Base-by-base conservation (phyloP, 2,888 invertebrate species). In the Xestia sexstrigata region DNA sequence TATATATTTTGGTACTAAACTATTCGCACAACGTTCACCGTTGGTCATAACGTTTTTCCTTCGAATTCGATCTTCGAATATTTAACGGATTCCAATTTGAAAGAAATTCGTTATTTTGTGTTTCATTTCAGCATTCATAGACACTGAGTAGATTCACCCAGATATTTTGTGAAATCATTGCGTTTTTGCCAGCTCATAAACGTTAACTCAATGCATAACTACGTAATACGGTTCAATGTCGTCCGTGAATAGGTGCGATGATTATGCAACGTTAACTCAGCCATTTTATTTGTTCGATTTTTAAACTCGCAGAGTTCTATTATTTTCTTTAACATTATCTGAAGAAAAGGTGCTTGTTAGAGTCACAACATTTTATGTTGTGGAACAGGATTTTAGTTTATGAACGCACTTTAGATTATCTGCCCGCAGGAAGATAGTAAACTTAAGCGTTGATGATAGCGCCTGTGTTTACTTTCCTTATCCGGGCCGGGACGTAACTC, bases 21-120 rank as follows among this genome's bases (percentile, higher is more conserved):
- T 71, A 65, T 68, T 71, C 70, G 68, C 72, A 76, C 88, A 87
- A 91, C 92, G 92, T 93, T 93, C 88, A 87, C 92, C 93, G 93
- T 94, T 93, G 89, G 85, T 83, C 87, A 90, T 94, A 96, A 95
- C 96, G 96, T 95, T 93, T 96, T 95, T 93, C 89, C 95, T 96
- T 96, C 95, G 95, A 96, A 95, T 95, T 95, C 90, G 93, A 94
- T 95, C 96, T 95, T 96, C 93, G 95, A 95, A 96, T 94, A 93
- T 93, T 92, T 96, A 96, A 96, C 96, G 96, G 96, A 95, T 93
- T 94, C 92, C 86, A 88, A 89, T 93, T 95, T 95, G 92, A 94
- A 93, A 91, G 91, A 87, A 87, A 87, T 79, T 89, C 88, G 89
- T 91, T 91, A 88, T 83, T 83, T 83, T 80, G 63, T 84, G 66